Conservation (phyloP, 2,888 invertebrate species). For the Hydrotaea cyrtoneurina region DNA sequence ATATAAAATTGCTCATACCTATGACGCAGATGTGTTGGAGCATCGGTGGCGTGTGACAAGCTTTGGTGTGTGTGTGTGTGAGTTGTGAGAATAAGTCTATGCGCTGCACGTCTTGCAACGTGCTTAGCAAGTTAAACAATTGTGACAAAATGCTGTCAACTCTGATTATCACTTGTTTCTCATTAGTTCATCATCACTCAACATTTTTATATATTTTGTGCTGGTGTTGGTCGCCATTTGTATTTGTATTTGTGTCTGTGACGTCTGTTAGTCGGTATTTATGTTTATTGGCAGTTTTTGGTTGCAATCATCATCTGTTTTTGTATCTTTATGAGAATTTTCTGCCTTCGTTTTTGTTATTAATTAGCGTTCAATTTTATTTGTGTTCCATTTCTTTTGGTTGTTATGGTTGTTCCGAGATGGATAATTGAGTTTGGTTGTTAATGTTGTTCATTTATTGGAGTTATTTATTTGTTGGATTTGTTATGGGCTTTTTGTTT, state of each 20-base stretch:
- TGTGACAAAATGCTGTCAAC: conserved; percentile 66
- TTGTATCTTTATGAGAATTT: conserved; percentile 16
- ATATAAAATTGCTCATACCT: neutral
- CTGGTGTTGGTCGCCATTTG: conserved; percentile 10
- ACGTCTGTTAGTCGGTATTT: neutral
- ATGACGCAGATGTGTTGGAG: neutral
- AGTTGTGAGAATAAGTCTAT: conserved; percentile 21
- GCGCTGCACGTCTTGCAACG: conserved; percentile 63
- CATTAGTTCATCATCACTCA: conserved; percentile 66
- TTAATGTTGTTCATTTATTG: conserved; percentile 1
- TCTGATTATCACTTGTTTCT: conserved; percentile 66
- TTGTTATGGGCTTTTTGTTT: neutral
- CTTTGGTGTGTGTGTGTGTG: neutral
- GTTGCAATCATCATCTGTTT: conserved; percentile 42
- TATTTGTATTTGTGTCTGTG: neutral
- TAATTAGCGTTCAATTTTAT: conserved; percentile 50
- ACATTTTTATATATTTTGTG: conserved; percentile 37
- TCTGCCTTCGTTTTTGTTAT: conserved; percentile 24
- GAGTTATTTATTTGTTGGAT: conserved; percentile 11
- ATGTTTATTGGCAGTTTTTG: conserved; percentile 31
- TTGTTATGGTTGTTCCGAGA: neutral
- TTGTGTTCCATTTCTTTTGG: neutral
- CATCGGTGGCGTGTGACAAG: neutral
- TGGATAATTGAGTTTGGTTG: conserved; percentile 36
- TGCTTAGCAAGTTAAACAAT: conserved; percentile 62